A percentile compares a stretch with the other conserved stretches of the same genome.
Evolutionary conservation across 1,140 invertebrate species (phyloP).

Genomic region (Linepithema humile): DNA sequence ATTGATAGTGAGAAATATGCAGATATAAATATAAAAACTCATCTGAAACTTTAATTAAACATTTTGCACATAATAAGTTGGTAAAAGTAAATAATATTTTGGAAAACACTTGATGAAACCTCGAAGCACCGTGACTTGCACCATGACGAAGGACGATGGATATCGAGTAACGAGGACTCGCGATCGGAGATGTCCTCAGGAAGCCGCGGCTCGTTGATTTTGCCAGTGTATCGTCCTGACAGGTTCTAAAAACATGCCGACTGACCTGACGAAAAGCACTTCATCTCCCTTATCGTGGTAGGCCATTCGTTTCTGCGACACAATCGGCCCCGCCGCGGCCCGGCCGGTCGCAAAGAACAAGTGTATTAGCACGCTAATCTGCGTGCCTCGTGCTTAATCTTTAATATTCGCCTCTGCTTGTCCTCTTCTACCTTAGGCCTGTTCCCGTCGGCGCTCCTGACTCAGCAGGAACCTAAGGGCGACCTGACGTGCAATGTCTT

Average conservation of each 20-base stretch:
- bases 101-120: too few species aligned
- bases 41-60: not conserved
- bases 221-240: not conserved
- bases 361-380: constrained; percentile 63
- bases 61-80: too few species aligned
- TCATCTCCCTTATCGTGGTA: constrained; percentile 65
- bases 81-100: too few species aligned
- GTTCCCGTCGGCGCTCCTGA: constrained; percentile 12
- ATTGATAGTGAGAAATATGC: not conserved
- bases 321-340: constrained; percentile 52
- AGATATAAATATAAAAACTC: not conserved
- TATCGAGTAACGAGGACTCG: not conserved
- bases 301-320: constrained; percentile 65
- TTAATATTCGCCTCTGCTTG: constrained; percentile 56
- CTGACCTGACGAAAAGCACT: constrained; percentile 67
- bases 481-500: constrained; percentile 38
- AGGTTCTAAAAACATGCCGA: constrained; percentile 36
- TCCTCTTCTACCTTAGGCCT: not conserved
- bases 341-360: constrained; percentile 49
- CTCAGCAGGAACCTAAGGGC: not conserved
- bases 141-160: too few species aligned
- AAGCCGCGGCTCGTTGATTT: constrained; percentile 25
- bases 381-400: constrained; percentile 60
- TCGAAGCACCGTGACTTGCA: too few species aligned
- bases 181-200: not conserved